A percentile compares a stretch with the other conserved stretches of the same genome.
Conservation (phyloP, 2,797 vertebrate species). For the Notamacropus eugenii region DNA sequence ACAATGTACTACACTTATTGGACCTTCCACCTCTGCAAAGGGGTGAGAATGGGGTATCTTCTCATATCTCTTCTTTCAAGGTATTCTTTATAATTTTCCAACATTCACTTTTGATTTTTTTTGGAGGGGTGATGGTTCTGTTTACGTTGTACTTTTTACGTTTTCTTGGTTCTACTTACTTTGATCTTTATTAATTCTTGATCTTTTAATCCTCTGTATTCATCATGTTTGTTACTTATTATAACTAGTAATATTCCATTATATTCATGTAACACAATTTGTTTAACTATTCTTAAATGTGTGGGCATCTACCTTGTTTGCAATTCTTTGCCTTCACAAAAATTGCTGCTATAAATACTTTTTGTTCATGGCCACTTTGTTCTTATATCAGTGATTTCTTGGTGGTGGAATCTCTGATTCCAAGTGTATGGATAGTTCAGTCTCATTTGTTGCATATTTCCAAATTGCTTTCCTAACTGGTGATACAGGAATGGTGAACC, state of each 20-base stretch:
- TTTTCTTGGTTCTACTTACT: background rate
- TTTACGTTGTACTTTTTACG: background rate
- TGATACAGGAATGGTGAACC: background rate
- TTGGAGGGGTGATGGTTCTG: background rate
- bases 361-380: background rate
- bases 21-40: background rate
- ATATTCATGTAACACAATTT: background rate
- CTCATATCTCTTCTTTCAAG: background rate
- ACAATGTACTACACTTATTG: background rate
- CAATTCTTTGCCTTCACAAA: background rate
- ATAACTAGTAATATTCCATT: background rate
- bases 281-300: background rate
- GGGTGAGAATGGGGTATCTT: background rate
- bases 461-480: background rate
- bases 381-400: background rate
- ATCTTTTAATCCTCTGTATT: background rate
- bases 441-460: background rate
- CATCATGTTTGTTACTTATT: background rate
- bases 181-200: background rate
- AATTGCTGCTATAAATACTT: background rate
- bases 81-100: background rate
- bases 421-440: background rate
- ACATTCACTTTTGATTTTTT: background rate
- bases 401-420: background rate
- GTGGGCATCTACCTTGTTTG: background rate